phyloP scores from a whole-genome alignment of 1,140 invertebrate genomes.

The Trissolcus basalis region DNA sequence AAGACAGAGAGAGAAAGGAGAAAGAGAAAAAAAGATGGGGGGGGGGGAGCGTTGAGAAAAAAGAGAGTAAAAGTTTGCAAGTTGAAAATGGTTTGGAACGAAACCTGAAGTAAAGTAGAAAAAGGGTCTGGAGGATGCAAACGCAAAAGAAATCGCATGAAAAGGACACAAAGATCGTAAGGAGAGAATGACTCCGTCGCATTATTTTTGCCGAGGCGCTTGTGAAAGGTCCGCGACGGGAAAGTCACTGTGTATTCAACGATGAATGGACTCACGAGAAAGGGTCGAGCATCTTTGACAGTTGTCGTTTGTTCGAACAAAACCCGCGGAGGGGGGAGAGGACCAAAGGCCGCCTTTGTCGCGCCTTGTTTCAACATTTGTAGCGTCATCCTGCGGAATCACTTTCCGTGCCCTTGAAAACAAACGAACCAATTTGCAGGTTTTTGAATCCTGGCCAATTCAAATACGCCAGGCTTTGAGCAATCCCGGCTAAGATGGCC shows the following conservation, averaged over 20 bases:
- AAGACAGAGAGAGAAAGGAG: too few species aligned
- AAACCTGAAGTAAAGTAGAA: too few species aligned
- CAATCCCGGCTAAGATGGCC: background rate
- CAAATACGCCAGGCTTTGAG: conserved; percentile 10
- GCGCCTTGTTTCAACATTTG: background rate
- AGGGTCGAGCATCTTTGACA: conserved; percentile 4
- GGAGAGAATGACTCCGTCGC: background rate
- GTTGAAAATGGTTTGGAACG: too few species aligned
- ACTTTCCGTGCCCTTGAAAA: conserved; percentile 26
- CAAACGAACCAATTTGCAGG: conserved; percentile 25
- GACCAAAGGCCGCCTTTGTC: background rate
- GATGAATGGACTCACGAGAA: conserved; percentile 3
- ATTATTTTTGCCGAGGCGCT: background rate
- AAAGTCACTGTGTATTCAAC: conserved; percentile 9
- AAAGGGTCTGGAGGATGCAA: too few species aligned
- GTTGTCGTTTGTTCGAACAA: conserved; percentile 10
- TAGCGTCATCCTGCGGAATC: background rate
- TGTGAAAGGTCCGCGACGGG: background rate
- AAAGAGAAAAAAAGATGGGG: too few species aligned
- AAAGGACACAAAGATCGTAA: background rate
- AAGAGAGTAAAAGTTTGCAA: too few species aligned
- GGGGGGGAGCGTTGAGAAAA: too few species aligned
- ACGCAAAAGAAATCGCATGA: background rate
- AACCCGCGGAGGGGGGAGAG: background rate
- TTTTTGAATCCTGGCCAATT: conserved; percentile 15